Conservation (phyloP, 2,888 invertebrate genomes). For the Lycaena phlaeas region DNA sequence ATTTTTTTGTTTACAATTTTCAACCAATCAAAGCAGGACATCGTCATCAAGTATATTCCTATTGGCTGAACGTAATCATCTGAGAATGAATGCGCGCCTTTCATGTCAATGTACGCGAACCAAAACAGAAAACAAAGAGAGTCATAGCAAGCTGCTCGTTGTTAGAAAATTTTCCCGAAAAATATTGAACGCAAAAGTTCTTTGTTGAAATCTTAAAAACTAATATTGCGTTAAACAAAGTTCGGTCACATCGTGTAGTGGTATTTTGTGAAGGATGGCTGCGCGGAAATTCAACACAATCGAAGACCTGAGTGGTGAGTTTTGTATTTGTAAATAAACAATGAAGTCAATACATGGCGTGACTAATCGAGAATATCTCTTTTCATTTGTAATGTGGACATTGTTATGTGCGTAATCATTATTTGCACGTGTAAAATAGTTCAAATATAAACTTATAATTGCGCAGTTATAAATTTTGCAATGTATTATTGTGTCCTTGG, state of each 20-base stretch:
- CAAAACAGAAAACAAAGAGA: slow-evolving; percentile 45
- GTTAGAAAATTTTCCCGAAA: slow-evolving; percentile 17
- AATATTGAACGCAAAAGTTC: slow-evolving; percentile 23
- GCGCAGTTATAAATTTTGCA: slow-evolving; percentile 26
- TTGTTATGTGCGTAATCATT: slow-evolving; percentile 7
- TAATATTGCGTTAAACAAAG: slow-evolving; percentile 10
- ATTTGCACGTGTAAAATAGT: slow-evolving; percentile 10
- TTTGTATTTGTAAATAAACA: slow-evolving; percentile 43
- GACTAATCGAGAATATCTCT: slow-evolving; percentile 35
- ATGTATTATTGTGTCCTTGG: slow-evolving; percentile 29
- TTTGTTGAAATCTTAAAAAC: slow-evolving; percentile 7
- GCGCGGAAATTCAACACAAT: slow-evolving; percentile 60
- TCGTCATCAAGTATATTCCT: slow-evolving; percentile 14
- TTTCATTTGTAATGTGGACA: slow-evolving; percentile 18
- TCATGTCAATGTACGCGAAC: slow-evolving; percentile 22
- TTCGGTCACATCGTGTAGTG: slow-evolving; percentile 18
- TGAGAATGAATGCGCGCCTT: slow-evolving; percentile 19
- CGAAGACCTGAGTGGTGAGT: slow-evolving; percentile 66
- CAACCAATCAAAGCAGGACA: slow-evolving; percentile 29
- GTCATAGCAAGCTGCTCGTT: slow-evolving; percentile 18
- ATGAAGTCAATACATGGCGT: slow-evolving; percentile 30
- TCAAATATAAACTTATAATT: slow-evolving; percentile 18
- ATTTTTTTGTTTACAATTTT: slow-evolving; percentile 28
- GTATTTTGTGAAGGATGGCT: slow-evolving; percentile 40
- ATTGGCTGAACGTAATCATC: slow-evolving; percentile 27